Evolutionary conservation across 2,797 vertebrate species (phyloP), one percentile per base, ranked within the genome.

Genomic region (Liparis tanakae): DNA sequence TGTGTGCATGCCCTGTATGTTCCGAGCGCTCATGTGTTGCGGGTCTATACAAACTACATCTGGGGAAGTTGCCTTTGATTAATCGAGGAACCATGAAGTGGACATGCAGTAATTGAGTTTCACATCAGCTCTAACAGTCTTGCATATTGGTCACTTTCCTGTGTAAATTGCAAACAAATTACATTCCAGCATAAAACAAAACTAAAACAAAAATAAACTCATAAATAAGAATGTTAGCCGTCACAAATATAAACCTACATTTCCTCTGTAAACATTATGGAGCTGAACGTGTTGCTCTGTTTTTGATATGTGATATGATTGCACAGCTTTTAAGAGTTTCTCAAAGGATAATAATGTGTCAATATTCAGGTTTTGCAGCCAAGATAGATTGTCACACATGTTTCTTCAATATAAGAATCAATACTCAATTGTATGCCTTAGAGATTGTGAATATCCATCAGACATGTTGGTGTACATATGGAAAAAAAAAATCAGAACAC

Each of bases 71-170:
- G 72, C 68, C 59, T 90, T 79, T 85, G 75, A 90, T 85, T 90
- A 85, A 89, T 90, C 83, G 88, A 88, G 79, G 74, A 81, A 74
- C 80, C 75, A 80, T 80, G 74, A 81, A 80, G 66, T 79, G 61
- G 53, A 39, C 64, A 59, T 67, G 72, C 44, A 67, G 73, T 85
- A 83, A 89, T 82, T 83, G 67, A 86, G 81, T 85, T 91, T 76
- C 57, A 80, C 79, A 60, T 88, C 81, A 79, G 72, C 78, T 82
- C 44, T 1, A 15, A 72, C 82, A 75, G 75, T 86, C 57, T 85
- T 83, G 81, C 79, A 91, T 92, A 92, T 86, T 88, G 80, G 82
- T 63, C 72, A 80, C 20, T 87, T 87, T 85, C 68, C 86, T 25
- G 50, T 53, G 20, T 72, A 75, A 86, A 91, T 54, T 84, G 76